Percentiles rank a stretch among this genome's conserved stretches.
These are phyloP conservation scores for Gryllus bimaculatus DNA, from an alignment of 1,140 invertebrate genomes.

Conservation along the genomic window DNA sequence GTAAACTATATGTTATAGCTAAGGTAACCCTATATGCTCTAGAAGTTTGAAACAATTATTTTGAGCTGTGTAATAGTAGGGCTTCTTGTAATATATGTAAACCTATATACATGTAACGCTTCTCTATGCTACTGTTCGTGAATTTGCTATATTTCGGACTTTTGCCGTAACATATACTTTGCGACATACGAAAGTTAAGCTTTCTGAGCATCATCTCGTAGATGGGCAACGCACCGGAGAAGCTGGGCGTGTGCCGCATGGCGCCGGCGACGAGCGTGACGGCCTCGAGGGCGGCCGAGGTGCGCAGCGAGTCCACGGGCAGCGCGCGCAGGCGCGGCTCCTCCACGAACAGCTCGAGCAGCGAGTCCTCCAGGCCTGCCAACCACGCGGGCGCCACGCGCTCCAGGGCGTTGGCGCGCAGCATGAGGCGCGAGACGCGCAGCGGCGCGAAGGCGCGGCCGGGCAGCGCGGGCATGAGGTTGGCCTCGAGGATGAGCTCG, in stretches of 20 bases:
- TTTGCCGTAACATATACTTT: too few species aligned
- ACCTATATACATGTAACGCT: too few species aligned
- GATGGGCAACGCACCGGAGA: constrained; percentile 23
- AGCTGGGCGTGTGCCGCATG: constrained; percentile 55
- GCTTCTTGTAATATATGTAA: too few species aligned
- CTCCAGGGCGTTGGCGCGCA: constrained; percentile 72
- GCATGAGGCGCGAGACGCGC: constrained; percentile 65
- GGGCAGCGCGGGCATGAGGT: constrained; percentile 68
- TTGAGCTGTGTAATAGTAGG: too few species aligned
- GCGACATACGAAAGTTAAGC: too few species aligned
- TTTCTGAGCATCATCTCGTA: too few species aligned
- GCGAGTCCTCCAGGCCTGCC: constrained; percentile 59
- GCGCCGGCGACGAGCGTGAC: constrained; percentile 66
- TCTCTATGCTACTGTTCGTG: too few species aligned
- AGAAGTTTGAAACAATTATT: too few species aligned
- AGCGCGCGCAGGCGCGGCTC: constrained; percentile 68
- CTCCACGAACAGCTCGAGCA: constrained; percentile 74
- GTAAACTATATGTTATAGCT: too few species aligned
- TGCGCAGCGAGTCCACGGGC: constrained; percentile 64
- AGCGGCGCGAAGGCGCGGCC: constrained; percentile 65
- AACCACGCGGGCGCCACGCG: constrained; percentile 52
- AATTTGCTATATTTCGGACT: too few species aligned
- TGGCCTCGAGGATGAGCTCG: constrained; percentile 77
- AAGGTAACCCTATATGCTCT: too few species aligned
- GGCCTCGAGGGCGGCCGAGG: constrained; percentile 65